Evolutionary conservation across 2,888 invertebrate genomes (phyloP).

Genomic region (Coremacera marginata): DNA sequence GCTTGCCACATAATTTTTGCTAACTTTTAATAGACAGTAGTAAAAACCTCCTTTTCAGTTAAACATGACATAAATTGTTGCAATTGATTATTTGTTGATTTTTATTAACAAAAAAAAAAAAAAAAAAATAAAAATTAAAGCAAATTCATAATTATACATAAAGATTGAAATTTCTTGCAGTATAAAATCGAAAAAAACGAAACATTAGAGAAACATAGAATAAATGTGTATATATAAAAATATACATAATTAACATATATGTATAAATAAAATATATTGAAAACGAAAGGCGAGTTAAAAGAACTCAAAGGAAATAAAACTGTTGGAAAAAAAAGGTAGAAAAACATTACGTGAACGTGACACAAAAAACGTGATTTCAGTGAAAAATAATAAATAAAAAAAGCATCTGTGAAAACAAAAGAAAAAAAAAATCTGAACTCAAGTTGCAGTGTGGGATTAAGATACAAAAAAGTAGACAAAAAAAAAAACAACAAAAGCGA

Average conservation of each 20-base stretch:
- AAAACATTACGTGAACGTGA: constrained; percentile 29
- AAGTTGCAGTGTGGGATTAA: neutral
- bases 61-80: too few relatives aligned
- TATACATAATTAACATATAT: neutral
- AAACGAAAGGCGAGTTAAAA: neutral
- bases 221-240: too few relatives aligned
- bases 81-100: too few relatives aligned
- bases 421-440: constrained; percentile 4
- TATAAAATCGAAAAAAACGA: too few relatives aligned
- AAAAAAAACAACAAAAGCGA: neutral
- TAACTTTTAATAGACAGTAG: too few relatives aligned
- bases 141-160: too few relatives aligned
- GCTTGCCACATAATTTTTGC: too few relatives aligned
- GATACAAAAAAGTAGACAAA: neutral
- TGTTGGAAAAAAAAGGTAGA: neutral
- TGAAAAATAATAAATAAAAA: constrained; percentile 18
- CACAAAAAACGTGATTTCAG: constrained; percentile 34
- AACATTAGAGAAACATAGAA: too few relatives aligned
- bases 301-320: neutral
- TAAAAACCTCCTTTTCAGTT: too few relatives aligned
- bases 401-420: neutral
- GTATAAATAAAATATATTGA: neutral
- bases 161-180: too few relatives aligned
- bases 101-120: too few relatives aligned
- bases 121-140: too few relatives aligned